A percentile compares a stretch with the other conserved stretches of the same genome.
These are phyloP conservation scores for Malurus splendens DNA, from an alignment of 2,797 vertebrate species.

Conservation along the genomic window DNA sequence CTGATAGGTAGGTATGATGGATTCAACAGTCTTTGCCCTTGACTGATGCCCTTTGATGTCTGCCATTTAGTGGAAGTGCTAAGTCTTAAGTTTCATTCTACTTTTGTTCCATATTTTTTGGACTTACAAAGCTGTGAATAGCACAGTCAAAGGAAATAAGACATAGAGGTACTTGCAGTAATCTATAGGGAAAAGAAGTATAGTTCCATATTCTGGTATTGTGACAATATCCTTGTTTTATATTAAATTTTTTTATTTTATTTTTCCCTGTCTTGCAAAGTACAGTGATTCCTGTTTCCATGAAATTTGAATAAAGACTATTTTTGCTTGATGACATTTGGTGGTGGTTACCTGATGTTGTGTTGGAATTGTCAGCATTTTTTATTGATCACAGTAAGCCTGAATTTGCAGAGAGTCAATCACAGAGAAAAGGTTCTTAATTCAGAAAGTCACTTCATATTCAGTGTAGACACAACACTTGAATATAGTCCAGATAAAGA, in stretches of 20 bases:
- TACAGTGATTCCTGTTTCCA: conserved; percentile 77
- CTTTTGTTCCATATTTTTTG: conserved; percentile 68
- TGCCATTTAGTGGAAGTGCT: conserved; percentile 76
- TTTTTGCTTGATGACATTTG: conserved; percentile 79
- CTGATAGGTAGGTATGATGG: conserved; percentile 67
- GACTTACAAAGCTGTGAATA: conserved; percentile 73
- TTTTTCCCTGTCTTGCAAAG: conserved; percentile 77
- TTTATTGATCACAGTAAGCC: rapidly evolving
- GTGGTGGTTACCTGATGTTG: conserved; percentile 23
- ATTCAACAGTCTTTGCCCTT: conserved; percentile 63
- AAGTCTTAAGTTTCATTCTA: conserved; percentile 74
- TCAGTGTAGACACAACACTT: not conserved
- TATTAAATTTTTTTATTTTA: conserved; percentile 77
- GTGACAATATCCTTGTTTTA: conserved; percentile 80
- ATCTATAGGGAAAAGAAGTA: conserved; percentile 69
- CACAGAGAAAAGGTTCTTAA: not conserved
- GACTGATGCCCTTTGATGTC: conserved; percentile 70
- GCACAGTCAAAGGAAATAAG: conserved; percentile 61
- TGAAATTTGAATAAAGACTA: conserved; percentile 83
- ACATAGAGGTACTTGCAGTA: conserved; percentile 68
- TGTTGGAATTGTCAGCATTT: not conserved
- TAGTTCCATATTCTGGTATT: conserved; percentile 77
- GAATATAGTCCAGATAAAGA: not conserved
- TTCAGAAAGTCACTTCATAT: not conserved
- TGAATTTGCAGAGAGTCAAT: not conserved